phyloP scores from a whole-genome alignment of 2,113 vertebrate genomes.

The Dipodomys spectabilis region DNA sequence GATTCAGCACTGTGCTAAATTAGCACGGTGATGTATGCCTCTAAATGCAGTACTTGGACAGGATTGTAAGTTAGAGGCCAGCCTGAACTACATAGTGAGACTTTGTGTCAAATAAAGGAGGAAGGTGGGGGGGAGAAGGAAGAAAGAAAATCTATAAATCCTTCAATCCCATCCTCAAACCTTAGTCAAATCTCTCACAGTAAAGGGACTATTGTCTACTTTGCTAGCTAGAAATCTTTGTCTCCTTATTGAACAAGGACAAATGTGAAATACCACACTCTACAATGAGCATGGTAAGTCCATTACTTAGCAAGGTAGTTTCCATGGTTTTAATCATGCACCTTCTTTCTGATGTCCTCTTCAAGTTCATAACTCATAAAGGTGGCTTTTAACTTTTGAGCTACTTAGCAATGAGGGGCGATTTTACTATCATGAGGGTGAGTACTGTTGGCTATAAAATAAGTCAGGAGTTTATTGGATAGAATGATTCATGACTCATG shows the following conservation, averaged over 20 bases:
- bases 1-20: too few species aligned
- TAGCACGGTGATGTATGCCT: too few species aligned
- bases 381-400: conserved; percentile 30
- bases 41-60: too few species aligned
- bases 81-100: background rate
- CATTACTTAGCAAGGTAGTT: background rate
- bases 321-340: background rate
- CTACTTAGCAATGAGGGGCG: background rate
- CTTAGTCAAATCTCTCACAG: background rate
- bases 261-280: background rate
- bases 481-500: conserved; percentile 34
- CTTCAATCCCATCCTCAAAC: background rate
- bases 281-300: background rate
- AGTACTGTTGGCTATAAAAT: conserved; percentile 17
- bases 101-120: background rate
- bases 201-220: background rate
- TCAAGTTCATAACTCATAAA: background rate
- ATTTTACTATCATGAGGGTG: background rate
- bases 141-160: background rate
- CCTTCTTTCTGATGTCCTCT: background rate
- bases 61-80: background rate
- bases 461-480: conserved; percentile 7
- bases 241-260: background rate
- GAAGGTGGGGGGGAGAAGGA: too few species aligned
- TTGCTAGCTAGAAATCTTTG: conserved; percentile 13